A percentile compares a stretch with the other conserved stretches of the same genome.
Evolutionary conservation across 2,797 vertebrate genomes (phyloP).

Genomic region (Xiphorhynchus erythropygius): DNA sequence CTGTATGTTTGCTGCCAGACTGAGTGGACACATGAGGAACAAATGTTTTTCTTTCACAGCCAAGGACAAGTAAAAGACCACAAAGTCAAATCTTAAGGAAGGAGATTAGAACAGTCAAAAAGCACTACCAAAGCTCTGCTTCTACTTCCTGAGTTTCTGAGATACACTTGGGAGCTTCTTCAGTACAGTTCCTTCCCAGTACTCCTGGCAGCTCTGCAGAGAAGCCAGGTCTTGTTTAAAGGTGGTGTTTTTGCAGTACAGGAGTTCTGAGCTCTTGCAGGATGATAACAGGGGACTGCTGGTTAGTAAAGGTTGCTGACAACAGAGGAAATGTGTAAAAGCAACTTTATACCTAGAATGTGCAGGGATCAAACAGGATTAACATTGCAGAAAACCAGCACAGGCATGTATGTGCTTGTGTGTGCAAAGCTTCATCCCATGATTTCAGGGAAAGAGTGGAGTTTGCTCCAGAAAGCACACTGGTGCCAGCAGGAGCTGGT

Average conservation of each 20-base stretch:
- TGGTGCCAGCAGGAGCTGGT: not conserved
- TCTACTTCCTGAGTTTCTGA: not conserved
- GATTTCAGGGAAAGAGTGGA: not conserved
- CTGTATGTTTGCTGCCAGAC: not conserved
- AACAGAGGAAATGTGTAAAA: not conserved
- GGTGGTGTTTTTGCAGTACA: not conserved
- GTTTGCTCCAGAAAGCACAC: not conserved
- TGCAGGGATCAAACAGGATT: not conserved
- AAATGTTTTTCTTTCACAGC: not conserved
- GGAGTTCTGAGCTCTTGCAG: not conserved
- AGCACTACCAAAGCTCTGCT: not conserved
- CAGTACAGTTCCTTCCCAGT: not conserved
- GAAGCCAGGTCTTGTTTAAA: not conserved
- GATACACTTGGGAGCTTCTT: not conserved
- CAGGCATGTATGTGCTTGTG: not conserved
- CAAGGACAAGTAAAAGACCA: not conserved
- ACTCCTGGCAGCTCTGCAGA: not conserved
- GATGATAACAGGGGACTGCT: accelerated
- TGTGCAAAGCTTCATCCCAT: not conserved
- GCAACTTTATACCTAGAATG: not conserved
- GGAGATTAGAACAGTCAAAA: not conserved
- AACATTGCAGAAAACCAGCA: not conserved
- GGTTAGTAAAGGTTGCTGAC: not conserved
- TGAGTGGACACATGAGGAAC: not conserved
- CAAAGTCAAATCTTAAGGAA: not conserved